Base-by-base conservation (phyloP, 2,113 vertebrate genomes). In the Atherinomorus stipes region DNA sequence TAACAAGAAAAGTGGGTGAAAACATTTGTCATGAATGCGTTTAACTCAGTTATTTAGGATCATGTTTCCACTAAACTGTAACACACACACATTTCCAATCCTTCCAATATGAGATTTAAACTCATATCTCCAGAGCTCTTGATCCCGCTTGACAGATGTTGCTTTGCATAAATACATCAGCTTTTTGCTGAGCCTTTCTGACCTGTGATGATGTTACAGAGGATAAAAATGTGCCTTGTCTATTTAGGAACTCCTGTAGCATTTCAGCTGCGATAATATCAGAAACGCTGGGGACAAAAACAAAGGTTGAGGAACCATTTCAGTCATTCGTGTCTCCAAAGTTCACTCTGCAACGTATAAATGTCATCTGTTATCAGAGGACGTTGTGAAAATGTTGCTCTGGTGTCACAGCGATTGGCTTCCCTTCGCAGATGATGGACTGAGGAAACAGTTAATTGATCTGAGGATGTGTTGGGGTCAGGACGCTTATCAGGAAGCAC, bases 291-390 rank as follows among this genome's bases (percentile, higher is more conserved):
- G 13, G 62, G 59, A 42, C 23, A 44, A 61, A 50, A 58, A 18
- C n/a, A 75, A 64, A 78, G 44, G 38, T 72, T 40, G 65, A 64
- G 45, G 45, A 22, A 50, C 2, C 2, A 4, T 49, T 64, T 54
- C 25, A 40, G 38, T 76, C 77, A 38, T 59, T 69, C 15, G 26
- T 0, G 42, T 70, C 58, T 9, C 7, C 25, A 70, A 52, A 51
- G 25, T 34, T 71, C 70, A 56, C n/a, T 3, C 45, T 31, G 18
- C 0, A 12, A 6, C 51, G 69, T 54, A 52, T 42, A 88, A 91
- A 91, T 85, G 84, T 78, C 89, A 86, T 9, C 59, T 53, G 59
- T 64, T 84, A 84, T 89, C 81, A 70, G 57, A 37, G 1, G 42
- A 23, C 6, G 49, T 31, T 25, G 64, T 31, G 15, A 26, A 88